Evolutionary conservation across 37 sponge, comb jelly and placozoan species (phyloP).

Genomic region (Diacarnus erythraeanus): DNA sequence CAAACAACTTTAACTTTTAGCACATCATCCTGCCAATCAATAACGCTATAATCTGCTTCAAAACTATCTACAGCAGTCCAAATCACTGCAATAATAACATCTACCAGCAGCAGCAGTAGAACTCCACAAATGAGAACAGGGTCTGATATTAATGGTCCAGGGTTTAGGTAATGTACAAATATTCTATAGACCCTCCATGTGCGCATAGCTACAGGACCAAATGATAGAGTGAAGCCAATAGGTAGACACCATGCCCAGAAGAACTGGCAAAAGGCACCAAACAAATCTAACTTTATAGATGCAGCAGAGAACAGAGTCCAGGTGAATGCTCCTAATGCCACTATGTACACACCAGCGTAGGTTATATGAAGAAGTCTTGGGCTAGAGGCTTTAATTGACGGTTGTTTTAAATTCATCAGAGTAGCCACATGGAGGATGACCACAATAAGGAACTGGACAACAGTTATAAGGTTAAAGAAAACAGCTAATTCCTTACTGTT

Average conservation of each 20-base stretch:
- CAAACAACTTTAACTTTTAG: not conserved
- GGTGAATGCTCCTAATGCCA: not conserved
- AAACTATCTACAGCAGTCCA: slow-evolving; percentile 9
- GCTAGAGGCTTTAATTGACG: slow-evolving; percentile 9
- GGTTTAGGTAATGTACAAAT: slow-evolving; percentile 16
- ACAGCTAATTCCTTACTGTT: not conserved
- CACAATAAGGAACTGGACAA: not conserved
- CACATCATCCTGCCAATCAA: not conserved
- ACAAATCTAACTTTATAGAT: not conserved
- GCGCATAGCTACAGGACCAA: slow-evolving; percentile 8
- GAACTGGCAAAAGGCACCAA: not conserved
- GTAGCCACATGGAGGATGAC: slow-evolving; percentile 1
- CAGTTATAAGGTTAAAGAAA: not conserved
- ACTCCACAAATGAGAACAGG: not conserved
- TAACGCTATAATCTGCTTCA: not conserved
- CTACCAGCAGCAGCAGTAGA: not conserved
- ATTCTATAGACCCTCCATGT: slow-evolving; percentile 30
- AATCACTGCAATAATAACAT: not conserved
- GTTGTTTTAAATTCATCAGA: not conserved
- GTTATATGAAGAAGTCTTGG: slow-evolving; percentile 11
- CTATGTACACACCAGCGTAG: not conserved
- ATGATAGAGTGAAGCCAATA: slow-evolving; percentile 10
- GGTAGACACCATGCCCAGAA: slow-evolving; percentile 13
- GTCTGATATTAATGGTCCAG: slow-evolving; percentile 23
- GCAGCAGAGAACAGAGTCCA: not conserved